phyloP scores from a whole-genome alignment of 2,797 vertebrate genomes.

The Somateria mollissima region DNA sequence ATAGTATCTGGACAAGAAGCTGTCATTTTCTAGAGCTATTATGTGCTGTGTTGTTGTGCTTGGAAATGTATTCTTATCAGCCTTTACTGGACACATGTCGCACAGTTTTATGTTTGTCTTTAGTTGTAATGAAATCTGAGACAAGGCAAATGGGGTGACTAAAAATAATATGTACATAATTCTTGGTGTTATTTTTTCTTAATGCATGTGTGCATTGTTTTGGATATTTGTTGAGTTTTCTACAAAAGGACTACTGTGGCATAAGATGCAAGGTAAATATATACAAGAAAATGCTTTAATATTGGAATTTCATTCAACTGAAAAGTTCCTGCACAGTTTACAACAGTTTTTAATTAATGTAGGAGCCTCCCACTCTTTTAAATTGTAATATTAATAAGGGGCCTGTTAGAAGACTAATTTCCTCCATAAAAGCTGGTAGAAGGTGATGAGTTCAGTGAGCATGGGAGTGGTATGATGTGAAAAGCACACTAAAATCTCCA shows the following conservation, averaged over 20 bases:
- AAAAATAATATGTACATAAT: not conserved
- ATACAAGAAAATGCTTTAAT: not conserved
- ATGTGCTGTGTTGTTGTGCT: not conserved
- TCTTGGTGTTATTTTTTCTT: not conserved
- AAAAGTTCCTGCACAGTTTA: not conserved
- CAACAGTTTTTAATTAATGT: not conserved
- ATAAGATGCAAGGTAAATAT: not conserved
- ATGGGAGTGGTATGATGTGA: not conserved
- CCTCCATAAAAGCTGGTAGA: not conserved
- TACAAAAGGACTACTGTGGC: not conserved
- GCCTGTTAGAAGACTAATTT: conserved; percentile 17
- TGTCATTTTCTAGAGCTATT: not conserved
- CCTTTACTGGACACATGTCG: not conserved
- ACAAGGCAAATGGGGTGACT: not conserved
- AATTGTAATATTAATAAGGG: conserved; percentile 23
- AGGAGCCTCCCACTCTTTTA: not conserved
- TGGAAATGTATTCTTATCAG: not conserved
- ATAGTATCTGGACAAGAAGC: not conserved
- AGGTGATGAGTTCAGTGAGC: not conserved
- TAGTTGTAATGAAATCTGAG: not conserved
- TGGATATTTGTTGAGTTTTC: not conserved
- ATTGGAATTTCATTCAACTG: not conserved
- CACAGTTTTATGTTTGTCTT: not conserved
- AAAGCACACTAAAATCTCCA: not conserved
- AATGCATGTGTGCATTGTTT: not conserved